These are phyloP conservation scores for Sarcophaga caerulescens DNA, from an alignment of 2,888 invertebrate species.

Conservation along the genomic window DNA sequence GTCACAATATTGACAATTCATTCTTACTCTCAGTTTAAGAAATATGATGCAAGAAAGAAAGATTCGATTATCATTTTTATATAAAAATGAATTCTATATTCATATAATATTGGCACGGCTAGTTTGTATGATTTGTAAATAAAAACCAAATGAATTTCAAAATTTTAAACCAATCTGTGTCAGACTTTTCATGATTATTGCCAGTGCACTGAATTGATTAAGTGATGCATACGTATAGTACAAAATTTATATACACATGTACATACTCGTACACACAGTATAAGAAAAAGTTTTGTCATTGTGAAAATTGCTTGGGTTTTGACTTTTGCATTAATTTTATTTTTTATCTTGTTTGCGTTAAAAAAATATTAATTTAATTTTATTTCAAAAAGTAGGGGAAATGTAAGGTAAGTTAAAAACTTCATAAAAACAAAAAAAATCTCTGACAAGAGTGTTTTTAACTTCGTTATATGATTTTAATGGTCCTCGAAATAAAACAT, in stretches of 20 bases:
- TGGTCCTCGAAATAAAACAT: too few species aligned
- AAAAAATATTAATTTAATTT: too few species aligned
- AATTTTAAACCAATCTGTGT: constrained; percentile 29
- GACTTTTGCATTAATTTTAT: too few species aligned
- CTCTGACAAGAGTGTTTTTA: too few species aligned
- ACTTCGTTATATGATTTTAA: too few species aligned
- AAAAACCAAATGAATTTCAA: constrained; percentile 11
- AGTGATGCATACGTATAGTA: background rate
- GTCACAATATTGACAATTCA: constrained; percentile 19
- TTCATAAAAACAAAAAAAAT: too few species aligned
- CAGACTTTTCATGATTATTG: constrained; percentile 34
- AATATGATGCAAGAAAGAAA: constrained; percentile 57
- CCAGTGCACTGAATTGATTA: constrained; percentile 2
- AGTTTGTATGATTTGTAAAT: constrained; percentile 5
- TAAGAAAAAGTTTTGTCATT: too few species aligned
- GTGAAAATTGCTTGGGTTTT: too few species aligned
- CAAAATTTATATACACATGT: background rate
- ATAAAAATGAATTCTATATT: background rate
- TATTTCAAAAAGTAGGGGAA: too few species aligned
- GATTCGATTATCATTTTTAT: constrained; percentile 49
- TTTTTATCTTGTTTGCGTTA: too few species aligned
- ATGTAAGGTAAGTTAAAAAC: too few species aligned
- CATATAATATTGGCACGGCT: too few species aligned
- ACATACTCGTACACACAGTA: background rate
- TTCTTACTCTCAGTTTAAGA: constrained; percentile 14